Evolutionary conservation across 2,888 invertebrate species (phyloP).

Genomic region (Thyatira batis): DNA sequence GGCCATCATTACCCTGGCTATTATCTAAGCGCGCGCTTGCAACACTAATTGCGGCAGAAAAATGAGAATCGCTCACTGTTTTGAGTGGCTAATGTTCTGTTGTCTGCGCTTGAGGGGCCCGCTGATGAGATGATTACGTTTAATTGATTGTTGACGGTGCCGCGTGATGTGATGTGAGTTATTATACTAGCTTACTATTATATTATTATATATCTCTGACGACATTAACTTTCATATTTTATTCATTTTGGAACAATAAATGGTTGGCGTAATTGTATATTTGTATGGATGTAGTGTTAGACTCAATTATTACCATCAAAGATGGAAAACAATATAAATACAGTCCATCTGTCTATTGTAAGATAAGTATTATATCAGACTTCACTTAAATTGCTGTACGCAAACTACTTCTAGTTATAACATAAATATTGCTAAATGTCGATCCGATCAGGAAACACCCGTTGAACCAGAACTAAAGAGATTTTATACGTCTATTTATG

Average conservation of each 20-base stretch:
- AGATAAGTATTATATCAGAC: no score
- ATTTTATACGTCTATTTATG: conserved; percentile 18
- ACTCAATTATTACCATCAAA: no score
- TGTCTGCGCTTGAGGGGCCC: conserved; percentile 29
- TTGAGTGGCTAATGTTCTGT: conserved; percentile 27
- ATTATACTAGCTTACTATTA: not conserved
- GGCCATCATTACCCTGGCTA: conserved; percentile 10
- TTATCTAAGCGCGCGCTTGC: not conserved
- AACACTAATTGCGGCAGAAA: conserved; percentile 37
- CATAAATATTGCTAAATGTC: not conserved
- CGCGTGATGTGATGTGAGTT: conserved; percentile 24
- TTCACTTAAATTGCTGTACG: no score
- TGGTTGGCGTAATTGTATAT: no score
- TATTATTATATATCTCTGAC: not conserved
- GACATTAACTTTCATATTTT: no score
- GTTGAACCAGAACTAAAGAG: not conserved
- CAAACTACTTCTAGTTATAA: not conserved
- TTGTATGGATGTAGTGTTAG: no score
- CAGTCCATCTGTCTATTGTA: no score
- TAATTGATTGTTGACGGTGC: conserved; percentile 52
- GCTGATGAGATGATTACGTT: conserved; percentile 48
- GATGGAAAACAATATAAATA: no score
- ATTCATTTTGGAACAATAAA: no score
- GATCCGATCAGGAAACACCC: not conserved
- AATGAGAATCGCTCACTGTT: conserved; percentile 37